These are phyloP conservation scores for Yasuhikotakia modesta DNA, from an alignment of 2,797 vertebrate species.

Conservation along the genomic window DNA sequence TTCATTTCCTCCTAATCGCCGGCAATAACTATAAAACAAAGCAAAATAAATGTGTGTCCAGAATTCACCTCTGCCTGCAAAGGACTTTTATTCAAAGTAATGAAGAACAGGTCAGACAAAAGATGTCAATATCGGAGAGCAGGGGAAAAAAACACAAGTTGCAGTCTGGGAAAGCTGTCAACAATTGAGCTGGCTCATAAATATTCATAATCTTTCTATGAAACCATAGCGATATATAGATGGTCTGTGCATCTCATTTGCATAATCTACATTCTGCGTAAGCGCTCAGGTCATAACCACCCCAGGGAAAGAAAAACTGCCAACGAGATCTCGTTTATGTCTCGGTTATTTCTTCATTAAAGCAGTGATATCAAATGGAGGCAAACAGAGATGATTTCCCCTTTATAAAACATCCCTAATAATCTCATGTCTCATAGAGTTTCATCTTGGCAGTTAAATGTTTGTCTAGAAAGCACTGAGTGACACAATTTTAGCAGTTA, in stretches of 20 bases:
- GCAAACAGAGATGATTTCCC: not conserved
- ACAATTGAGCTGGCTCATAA: slow-evolving; percentile 39
- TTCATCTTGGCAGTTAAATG: too few relatives aligned
- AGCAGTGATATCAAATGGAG: too few relatives aligned
- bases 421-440: not conserved
- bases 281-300: slow-evolving; percentile 27
- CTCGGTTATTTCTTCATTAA: too few relatives aligned
- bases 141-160: slow-evolving; percentile 8
- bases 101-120: not conserved
- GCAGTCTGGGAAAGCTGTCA: slow-evolving; percentile 24
- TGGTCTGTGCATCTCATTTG: slow-evolving; percentile 49
- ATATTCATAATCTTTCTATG: slow-evolving; percentile 47
- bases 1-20: not conserved
- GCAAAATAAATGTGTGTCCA: not conserved
- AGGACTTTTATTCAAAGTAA: not conserved
- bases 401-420: slow-evolving; percentile 30
- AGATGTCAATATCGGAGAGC: not conserved
- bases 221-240: slow-evolving; percentile 51
- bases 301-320: too few relatives aligned
- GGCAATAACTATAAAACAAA: not conserved
- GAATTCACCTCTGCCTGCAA: not conserved
- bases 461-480: not conserved
- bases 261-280: slow-evolving; percentile 32
- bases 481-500: not conserved
- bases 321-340: too few relatives aligned